Base-by-base conservation (phyloP, 2,113 vertebrate species). In the Varanus komodoensis region DNA sequence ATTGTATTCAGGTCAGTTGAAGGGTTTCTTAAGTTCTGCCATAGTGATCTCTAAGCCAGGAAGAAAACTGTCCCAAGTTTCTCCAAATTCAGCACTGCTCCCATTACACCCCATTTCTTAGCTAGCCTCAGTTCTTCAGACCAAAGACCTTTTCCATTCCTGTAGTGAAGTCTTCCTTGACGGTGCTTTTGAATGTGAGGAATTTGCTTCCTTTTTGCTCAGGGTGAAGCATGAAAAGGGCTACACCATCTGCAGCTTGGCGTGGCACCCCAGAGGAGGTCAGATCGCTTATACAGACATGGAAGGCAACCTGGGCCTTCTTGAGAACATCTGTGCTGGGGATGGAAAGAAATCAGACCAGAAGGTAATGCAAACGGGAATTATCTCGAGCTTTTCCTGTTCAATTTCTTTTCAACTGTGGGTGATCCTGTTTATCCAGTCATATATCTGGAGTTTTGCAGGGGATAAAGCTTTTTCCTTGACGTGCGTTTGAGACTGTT, bases 171-270 rank as follows among this genome's bases (percentile, higher is more conserved):
- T 32, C 21, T 3, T 80, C 5, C 29, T 9, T 6, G 38, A 44
- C 1, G 0, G 15, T 27, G 23, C 57, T 87, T 86, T 75, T 27
- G 61, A 34, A 86, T 29, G 27, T 15, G 12, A 81, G 57, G 38
- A 69, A 88, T 84, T 8, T 19, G 84, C 0, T 90, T 57, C 23
- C 93, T 14, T 93, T 94, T 91, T 94, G 38, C 38, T 92, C 94
- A 99, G 99, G 92, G 98, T 98, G 95, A 99, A 98, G 80, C 99
- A 99, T 21, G 99, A 99, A 92, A 99, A 98, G 93, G 97, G 97
- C 73, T 99, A 98, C 95, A 97, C 98, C 0, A 96, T 99, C 89
- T 99, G 98, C 96, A 95, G 98, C 0, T 89, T 99, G 92, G 98
- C 98, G 0, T 99, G 99, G 99, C 98, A 99, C 87, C 99, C 99